phyloP scores from a whole-genome alignment of 2,797 vertebrate species.

The Sebastes iracundus region DNA sequence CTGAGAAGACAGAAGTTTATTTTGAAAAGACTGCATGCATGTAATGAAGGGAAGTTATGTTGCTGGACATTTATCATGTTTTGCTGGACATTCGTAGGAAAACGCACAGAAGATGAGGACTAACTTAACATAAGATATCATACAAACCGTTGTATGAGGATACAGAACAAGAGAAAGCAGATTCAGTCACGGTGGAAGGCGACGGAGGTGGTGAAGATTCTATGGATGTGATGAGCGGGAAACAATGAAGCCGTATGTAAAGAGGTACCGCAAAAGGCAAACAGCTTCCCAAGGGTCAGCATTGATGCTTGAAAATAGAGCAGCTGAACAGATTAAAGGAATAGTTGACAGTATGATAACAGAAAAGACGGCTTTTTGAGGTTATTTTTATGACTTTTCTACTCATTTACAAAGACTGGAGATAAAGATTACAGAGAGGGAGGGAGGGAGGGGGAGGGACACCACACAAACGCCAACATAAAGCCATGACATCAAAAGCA shows the following conservation, averaged over 20 bases:
- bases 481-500: conserved; percentile 31
- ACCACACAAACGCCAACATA: conserved; percentile 19
- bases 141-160: not conserved
- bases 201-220: not conserved
- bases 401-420: conserved; percentile 12
- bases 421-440: conserved; percentile 28
- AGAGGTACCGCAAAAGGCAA: not conserved
- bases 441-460: not conserved
- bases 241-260: not conserved
- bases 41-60: not conserved
- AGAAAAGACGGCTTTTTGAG: conserved; percentile 2
- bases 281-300: not conserved
- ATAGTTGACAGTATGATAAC: not conserved
- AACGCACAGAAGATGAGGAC: not conserved
- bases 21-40: not conserved
- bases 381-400: conserved; percentile 17
- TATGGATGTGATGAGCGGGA: not conserved
- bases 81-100: not conserved
- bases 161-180: not conserved
- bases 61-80: too few species aligned
- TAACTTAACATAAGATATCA: not conserved
- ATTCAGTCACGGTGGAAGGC: not conserved
- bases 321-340: conserved; percentile 27
- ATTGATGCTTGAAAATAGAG: conserved; percentile 19
- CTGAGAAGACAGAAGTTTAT: not conserved